Evolutionary conservation across 2,113 vertebrate species (phyloP), one percentile per base, ranked within the genome.

Genomic region (Charadrius vociferus): DNA sequence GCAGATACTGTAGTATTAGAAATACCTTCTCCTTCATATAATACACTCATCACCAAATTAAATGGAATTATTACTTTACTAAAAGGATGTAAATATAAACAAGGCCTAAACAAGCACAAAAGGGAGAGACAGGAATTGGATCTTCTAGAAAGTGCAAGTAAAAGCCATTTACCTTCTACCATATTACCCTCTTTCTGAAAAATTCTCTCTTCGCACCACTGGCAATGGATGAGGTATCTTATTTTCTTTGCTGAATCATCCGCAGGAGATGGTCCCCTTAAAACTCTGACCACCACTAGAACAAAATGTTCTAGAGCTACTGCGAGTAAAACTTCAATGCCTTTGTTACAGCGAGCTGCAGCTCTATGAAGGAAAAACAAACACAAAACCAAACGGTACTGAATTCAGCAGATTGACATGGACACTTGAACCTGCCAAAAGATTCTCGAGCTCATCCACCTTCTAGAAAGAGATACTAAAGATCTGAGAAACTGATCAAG

Each of bases 161-260:
- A 84, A 78, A 88, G 23, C 37, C 39, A 75, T 75, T 98, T 96
- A 99, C 99, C 99, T 98, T 99, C 99, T 77, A 99, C 95, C 99
- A 99, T 99, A 95, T 98, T 99, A 34, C 99, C 98, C 59, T 97
- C 98, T 83, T 98, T 99, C 92, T 99, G 98, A 96, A 99, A 99
- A 66, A 99, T 98, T 58, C 99, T 98, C 97, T 99, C 99, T 97
- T 99, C 99, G 27, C 99, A 99, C 99, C 99, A 99, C 97, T 99
- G 99, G 88, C 99, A 99, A 85, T 99, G 99, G 90, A 99, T 98
- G 70, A 99, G 98, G 78, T 99, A 99, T 2, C 98, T 98, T 14
- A 99, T 96, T 96, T 99, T 99, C 97, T 98, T 99, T n/a, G 98
- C 96, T 0, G 99, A 98, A 82, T 99, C 98, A 61, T 99, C 99